Evolutionary conservation across 2,113 vertebrate species (phyloP).

Genomic region (Zootoca vivipara): DNA sequence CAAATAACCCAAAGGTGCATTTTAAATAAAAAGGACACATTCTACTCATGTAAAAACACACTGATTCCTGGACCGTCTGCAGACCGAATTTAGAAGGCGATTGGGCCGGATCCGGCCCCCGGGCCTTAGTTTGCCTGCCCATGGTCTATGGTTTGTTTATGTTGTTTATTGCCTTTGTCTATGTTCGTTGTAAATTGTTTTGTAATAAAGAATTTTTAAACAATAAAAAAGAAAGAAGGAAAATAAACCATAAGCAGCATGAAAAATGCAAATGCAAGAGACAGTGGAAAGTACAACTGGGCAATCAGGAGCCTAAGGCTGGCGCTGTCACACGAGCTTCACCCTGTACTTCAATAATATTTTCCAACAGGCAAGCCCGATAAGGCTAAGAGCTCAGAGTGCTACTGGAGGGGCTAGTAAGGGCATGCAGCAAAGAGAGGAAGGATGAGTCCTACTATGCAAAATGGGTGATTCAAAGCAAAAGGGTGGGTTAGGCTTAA

Average conservation of each 20-base stretch:
- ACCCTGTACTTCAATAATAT: neutral
- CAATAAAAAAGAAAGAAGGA: neutral
- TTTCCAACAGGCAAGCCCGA: neutral
- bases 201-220: neutral
- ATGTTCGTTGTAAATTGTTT: too few relatives aligned
- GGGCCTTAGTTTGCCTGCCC: too few relatives aligned
- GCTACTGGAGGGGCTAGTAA: neutral
- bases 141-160: too few relatives aligned
- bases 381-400: accelerated
- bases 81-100: too few relatives aligned
- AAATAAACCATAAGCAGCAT: neutral
- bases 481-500: neutral
- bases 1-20: too few relatives aligned
- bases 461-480: conserved; percentile 4
- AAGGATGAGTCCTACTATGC: neutral
- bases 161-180: too few relatives aligned
- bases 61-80: too few relatives aligned
- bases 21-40: too few relatives aligned
- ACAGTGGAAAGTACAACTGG: neutral
- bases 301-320: neutral
- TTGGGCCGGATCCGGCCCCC: too few relatives aligned
- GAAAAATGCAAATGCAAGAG: neutral
- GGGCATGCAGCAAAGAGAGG: neutral
- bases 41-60: too few relatives aligned
- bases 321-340: neutral